Base-by-base conservation (phyloP, 2,797 vertebrate species). In the Poliocrania exsul region DNA sequence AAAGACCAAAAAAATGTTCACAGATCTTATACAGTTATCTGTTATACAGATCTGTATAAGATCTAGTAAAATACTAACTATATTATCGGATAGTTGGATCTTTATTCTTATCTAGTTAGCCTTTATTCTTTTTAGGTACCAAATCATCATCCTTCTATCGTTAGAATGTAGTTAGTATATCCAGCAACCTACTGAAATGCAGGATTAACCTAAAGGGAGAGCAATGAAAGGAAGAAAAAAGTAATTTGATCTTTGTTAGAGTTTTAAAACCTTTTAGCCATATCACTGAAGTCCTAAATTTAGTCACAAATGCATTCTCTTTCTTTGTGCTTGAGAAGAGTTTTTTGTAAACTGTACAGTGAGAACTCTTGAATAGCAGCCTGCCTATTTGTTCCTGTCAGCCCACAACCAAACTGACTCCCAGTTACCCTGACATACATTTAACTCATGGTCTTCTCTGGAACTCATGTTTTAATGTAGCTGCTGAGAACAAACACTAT, bases 341-440 rank as follows among this genome's bases (percentile, higher is more conserved):
- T 38, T 47, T 83, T 92, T 21, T 71, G 46, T 38, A 65, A 67
- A 61, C 49, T 29, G 13, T 24, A 17, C 31, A 37, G 5, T 35
- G 49, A 16, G 20, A 81, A 7, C 17, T 57, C 1, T 2, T 64
- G 42, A 81, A 61, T 15, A 81, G 13, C 13, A 64, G 17, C 35
- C 25, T 74, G 6, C 2, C 33, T 23, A 4, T 77, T 53, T 83
- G 6, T 53, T 62, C 23, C 58, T 49, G 20, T 21, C 5, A 8
- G 10, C 2, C 13, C 2, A 3, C 9, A 2, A 6, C 9, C 20
- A 57, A 65, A 40, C 8, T 5, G 1, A 23, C 12, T 79, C 16
- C 11, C 50, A 24, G n/a, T 79, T 78, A 35, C 33, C 17, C 54
- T 72, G 72, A 13, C 4, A 20, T 18, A 11, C 6, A 15, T 5